Base-by-base conservation (phyloP, 2,888 invertebrate species). In the Drosophila pseudotakahashii region DNA sequence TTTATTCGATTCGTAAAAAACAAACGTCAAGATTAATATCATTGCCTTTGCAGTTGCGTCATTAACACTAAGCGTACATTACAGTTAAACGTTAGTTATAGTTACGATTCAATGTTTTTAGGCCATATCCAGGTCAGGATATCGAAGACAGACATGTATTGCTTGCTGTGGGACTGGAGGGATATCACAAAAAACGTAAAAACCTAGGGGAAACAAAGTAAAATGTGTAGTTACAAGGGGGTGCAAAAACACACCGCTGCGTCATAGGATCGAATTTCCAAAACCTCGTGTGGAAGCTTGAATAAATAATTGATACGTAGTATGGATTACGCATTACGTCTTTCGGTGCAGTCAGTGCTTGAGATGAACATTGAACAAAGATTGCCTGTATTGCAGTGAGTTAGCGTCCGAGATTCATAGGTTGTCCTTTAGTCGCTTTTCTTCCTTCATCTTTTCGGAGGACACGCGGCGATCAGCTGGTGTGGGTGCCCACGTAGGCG, bases 401-500 rank as follows among this genome's bases (percentile, higher is more conserved):
- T 39, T 51, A n/a, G 19, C 59, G 45, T 77, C 62, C 48, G 71
- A 37, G 47, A 66, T 59, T 69, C 64, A 41, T 55, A 16, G 23
- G 37, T 58, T 60, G 45, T 54, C 60, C 42, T 51, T 53, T 68
- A 45, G 37, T 39, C 39, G 39, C 30, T 23, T 14, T 16, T 14
- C 36, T 26, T 10, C 7, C 30, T 42, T 16, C 11, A 13, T 45
- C 11, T 16, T 13, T 32, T 11, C n/a, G 26, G 19, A 30, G 7
- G 32, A 26, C 9, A 36, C 37, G 16, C 45, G 7, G 36, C 44
- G 39, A 79, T 89, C 76, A 87, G 60, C 75, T 87, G 19, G 53
- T 73, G 19, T 76, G 73, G 16, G 73, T 84, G 55, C 76, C 70
- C 16, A 91, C 89, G 76, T 90, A 91, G 16, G 90, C 92, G 69